Conservation (phyloP, 2,113 vertebrate species). For the Struthio camelus region DNA sequence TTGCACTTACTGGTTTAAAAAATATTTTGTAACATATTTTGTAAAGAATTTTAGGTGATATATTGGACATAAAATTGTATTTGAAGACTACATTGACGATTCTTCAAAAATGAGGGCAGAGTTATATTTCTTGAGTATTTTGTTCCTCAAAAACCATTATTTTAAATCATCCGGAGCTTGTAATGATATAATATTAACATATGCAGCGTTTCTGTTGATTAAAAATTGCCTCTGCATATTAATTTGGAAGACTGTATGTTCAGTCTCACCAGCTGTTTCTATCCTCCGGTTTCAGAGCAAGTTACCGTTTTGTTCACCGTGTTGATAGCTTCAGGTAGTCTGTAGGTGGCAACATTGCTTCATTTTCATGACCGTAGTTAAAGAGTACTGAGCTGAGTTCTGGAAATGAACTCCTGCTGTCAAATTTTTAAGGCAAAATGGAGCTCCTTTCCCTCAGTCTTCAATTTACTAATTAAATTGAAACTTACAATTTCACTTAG, state of each 20-base stretch:
- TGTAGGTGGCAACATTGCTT: constrained; percentile 32
- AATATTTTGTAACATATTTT: accelerated
- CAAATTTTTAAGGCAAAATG: background rate
- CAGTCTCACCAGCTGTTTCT: accelerated
- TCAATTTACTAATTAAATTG: background rate
- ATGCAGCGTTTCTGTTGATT: accelerated
- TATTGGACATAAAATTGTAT: accelerated
- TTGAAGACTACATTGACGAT: background rate
- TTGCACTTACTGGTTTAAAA: background rate
- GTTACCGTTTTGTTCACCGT: accelerated
- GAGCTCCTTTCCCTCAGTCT: background rate
- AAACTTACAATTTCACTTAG: background rate
- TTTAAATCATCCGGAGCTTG: accelerated
- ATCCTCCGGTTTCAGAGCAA: background rate
- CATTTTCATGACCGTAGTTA: accelerated
- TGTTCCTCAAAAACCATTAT: accelerated
- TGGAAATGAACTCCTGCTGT: background rate
- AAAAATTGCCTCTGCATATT: accelerated
- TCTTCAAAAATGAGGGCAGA: background rate
- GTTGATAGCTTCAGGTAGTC: background rate
- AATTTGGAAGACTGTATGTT: accelerated
- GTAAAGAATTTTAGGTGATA: accelerated
- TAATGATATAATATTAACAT: accelerated
- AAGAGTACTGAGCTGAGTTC: accelerated
- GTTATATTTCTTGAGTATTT: accelerated